Percentiles rank a stretch among this genome's conserved stretches.
Evolutionary conservation across 2,113 vertebrate species (phyloP).

Genomic region (Crotalus tigris): DNA sequence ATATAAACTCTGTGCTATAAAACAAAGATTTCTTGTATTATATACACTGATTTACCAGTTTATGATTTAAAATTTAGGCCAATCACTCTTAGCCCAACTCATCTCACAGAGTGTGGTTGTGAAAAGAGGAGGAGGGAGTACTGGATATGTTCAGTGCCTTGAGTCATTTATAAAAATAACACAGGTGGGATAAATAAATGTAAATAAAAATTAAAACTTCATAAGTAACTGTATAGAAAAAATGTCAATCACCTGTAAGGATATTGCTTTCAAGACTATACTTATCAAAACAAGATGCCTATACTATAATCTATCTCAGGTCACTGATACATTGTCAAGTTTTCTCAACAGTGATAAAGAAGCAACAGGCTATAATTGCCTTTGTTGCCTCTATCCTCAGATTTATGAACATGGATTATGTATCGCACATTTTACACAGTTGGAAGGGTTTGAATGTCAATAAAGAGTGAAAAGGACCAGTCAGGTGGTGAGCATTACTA

Average conservation of each 20-base stretch:
- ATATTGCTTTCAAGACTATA: not conserved
- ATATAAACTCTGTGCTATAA: not conserved
- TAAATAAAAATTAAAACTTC: not conserved
- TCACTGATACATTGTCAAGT: conserved; percentile 31
- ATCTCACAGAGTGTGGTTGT: not conserved
- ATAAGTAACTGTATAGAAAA: not conserved
- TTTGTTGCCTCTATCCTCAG: conserved; percentile 59
- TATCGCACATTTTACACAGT: conserved; percentile 65
- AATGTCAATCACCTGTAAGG: not conserved
- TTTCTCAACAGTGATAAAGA: conserved; percentile 61
- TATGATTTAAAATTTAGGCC: not conserved
- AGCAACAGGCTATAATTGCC: conserved; percentile 71
- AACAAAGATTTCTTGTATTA: not conserved
- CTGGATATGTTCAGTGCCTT: not conserved
- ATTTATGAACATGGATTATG: conserved; percentile 64
- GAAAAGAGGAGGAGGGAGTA: not conserved
- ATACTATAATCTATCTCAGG: conserved; percentile 28
- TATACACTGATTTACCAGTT: not conserved
- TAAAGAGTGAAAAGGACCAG: conserved; percentile 67
- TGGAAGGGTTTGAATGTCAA: conserved; percentile 70
- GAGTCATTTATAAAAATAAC: not conserved
- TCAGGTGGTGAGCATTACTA: conserved; percentile 64
- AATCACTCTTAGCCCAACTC: not conserved
- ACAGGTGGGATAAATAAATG: not conserved
- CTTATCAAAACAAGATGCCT: not conserved